phyloP scores from a whole-genome alignment of 2,797 vertebrate species.

The Sebastes steindachneri region DNA sequence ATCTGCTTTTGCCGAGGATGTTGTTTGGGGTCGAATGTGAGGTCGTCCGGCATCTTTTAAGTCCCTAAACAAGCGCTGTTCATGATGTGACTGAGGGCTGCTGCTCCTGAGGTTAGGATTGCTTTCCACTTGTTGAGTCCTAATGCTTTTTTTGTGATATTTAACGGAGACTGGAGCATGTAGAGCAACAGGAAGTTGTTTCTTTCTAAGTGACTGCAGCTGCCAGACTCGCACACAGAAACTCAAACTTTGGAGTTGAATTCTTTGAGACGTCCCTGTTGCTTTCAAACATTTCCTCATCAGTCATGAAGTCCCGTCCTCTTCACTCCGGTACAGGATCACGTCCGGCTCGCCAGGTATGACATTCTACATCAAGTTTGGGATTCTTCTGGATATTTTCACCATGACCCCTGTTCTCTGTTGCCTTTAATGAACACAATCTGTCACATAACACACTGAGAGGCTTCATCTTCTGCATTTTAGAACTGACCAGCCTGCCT shows the following conservation, averaged over 20 bases:
- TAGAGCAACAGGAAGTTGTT: slow-evolving; percentile 27
- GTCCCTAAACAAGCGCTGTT: slow-evolving; percentile 26
- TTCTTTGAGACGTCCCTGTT: slow-evolving; percentile 8
- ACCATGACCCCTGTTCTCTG: neutral
- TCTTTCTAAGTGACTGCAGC: slow-evolving; percentile 25
- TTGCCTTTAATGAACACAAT: slow-evolving; percentile 13
- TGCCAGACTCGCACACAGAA: slow-evolving; percentile 24
- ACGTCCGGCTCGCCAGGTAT: neutral
- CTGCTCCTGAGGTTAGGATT: slow-evolving; percentile 26
- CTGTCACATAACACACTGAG: neutral
- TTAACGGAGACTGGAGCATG: slow-evolving; percentile 45
- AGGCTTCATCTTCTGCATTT: neutral
- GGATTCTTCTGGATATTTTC: neutral
- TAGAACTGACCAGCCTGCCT: neutral
- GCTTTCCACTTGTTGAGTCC: neutral
- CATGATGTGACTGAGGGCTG: slow-evolving; percentile 40
- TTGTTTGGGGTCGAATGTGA: neutral
- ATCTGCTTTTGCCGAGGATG: slow-evolving; percentile 12
- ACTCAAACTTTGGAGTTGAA: slow-evolving; percentile 1
- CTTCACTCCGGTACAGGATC: neutral
- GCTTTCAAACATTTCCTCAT: slow-evolving; percentile 18
- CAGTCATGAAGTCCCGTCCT: neutral
- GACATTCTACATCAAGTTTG: neutral
- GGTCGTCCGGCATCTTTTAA: neutral
- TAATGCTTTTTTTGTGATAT: slow-evolving; percentile 33